Evolutionary conservation across 2,888 invertebrate genomes (phyloP).

Genomic region (Neuroscelio doddi): DNA sequence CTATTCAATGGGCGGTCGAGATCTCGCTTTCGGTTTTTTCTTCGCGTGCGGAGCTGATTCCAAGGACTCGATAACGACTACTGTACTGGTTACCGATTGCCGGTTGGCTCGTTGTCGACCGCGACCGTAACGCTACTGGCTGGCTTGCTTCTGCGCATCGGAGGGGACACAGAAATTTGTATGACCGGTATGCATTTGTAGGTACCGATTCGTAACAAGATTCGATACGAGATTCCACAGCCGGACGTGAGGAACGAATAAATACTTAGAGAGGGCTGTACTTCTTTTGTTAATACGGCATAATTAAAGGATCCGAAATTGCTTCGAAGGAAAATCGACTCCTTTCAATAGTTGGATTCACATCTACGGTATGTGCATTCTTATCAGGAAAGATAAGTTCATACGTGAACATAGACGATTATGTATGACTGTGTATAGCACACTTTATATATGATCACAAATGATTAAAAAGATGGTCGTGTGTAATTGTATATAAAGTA

Average conservation of each 20-base stretch:
- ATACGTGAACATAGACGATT: neutral
- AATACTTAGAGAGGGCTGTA: no score
- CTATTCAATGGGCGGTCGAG: constrained; percentile 56
- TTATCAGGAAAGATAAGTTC: neutral
- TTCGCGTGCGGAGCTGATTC: constrained; percentile 56
- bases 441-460: no score
- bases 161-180: constrained; percentile 56
- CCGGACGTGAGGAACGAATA: constrained; percentile 43
- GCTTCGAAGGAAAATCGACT: neutral
- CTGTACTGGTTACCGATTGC: constrained; percentile 46
- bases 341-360: neutral
- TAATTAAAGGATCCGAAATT: neutral
- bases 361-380: neutral
- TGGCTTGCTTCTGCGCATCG: no score
- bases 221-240: constrained; percentile 48
- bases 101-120: constrained; percentile 39
- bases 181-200: constrained; percentile 57
- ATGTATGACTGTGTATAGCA: no score
- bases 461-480: no score
- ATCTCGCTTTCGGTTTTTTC: constrained; percentile 58
- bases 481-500: no score
- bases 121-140: constrained; percentile 30
- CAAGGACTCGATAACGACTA: constrained; percentile 62
- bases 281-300: constrained; percentile 38
- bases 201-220: constrained; percentile 60